These are phyloP conservation scores for Phocoena phocoena DNA, from an alignment of 2,113 vertebrate species.

Conservation along the genomic window DNA sequence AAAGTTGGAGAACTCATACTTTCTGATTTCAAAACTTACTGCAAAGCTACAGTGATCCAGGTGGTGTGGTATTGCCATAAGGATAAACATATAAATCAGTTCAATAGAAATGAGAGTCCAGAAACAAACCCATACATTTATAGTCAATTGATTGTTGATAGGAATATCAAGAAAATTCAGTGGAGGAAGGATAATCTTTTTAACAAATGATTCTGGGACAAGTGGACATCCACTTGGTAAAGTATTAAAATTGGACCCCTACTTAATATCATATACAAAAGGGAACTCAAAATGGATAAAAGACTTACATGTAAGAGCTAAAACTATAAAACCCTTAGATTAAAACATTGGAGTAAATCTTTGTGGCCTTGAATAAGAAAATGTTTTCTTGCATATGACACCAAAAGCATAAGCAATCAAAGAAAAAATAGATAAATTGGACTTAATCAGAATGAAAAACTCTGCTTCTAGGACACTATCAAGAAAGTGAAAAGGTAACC, in stretches of 20 bases:
- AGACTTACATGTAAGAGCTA: not conserved
- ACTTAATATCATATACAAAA: not conserved
- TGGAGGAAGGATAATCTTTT: not conserved
- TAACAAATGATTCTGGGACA: not conserved
- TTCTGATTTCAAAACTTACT: not conserved
- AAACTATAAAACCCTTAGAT: not conserved
- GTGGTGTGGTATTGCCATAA: not conserved
- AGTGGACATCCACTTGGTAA: not conserved
- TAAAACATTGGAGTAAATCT: not conserved
- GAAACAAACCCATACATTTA: not conserved
- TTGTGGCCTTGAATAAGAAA: not conserved
- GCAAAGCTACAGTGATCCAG: not conserved
- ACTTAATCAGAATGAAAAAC: not conserved
- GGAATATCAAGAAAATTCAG: not conserved
- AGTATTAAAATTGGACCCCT: not conserved
- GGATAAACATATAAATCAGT: not conserved
- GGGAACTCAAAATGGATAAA: not conserved
- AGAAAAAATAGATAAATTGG: not conserved
- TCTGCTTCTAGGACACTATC: not conserved
- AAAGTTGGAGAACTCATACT: not conserved
- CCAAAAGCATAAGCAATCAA: not conserved
- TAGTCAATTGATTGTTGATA: not conserved
- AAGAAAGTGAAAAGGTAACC: not conserved
- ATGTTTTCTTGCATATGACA: not conserved
- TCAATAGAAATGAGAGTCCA: not conserved